Evolutionary conservation across 1,140 invertebrate species (phyloP).

Genomic region (Drosophila funebris): DNA sequence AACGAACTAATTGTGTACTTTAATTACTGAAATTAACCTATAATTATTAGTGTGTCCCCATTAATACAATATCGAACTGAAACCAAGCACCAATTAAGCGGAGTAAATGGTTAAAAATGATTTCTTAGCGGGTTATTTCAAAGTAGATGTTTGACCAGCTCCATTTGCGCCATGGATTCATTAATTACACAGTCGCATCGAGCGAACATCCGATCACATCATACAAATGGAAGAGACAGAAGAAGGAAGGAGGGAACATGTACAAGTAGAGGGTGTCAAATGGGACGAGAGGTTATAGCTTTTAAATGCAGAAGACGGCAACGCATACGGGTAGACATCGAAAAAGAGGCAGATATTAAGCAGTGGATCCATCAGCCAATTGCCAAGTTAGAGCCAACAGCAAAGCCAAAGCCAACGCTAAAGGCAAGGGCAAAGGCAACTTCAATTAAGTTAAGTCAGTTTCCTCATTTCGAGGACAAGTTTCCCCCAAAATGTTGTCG

Average conservation of each 20-base stretch:
- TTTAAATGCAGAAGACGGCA: conserved; percentile 61
- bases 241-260: neutral
- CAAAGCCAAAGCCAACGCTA: conserved; percentile 1
- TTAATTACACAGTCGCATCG: conserved; percentile 79
- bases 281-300: conserved; percentile 28
- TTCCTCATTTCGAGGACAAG: conserved; percentile 69
- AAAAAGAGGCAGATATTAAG: neutral
- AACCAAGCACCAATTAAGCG: conserved; percentile 12
- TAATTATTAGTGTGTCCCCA: no score
- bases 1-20: no score
- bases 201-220: conserved; percentile 74
- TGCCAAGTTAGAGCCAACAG: conserved; percentile 20
- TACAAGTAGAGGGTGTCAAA: neutral
- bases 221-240: conserved; percentile 29
- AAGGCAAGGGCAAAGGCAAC: conserved; percentile 60
- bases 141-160: conserved; percentile 32
- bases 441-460: conserved; percentile 83
- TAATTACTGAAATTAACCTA: no score
- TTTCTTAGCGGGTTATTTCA: conserved; percentile 21
- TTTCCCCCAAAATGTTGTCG: conserved; percentile 67
- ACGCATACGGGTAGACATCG: conserved; percentile 17
- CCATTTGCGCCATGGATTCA: conserved; percentile 62
- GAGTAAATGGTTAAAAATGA: conserved; percentile 7
- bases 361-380: conserved; percentile 42
- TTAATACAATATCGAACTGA: conserved; percentile 3